Percentiles rank a stretch among this genome's conserved stretches.
These are phyloP conservation scores for Operophtera brumata DNA, from an alignment of 2,888 invertebrate species.

Conservation along the genomic window DNA sequence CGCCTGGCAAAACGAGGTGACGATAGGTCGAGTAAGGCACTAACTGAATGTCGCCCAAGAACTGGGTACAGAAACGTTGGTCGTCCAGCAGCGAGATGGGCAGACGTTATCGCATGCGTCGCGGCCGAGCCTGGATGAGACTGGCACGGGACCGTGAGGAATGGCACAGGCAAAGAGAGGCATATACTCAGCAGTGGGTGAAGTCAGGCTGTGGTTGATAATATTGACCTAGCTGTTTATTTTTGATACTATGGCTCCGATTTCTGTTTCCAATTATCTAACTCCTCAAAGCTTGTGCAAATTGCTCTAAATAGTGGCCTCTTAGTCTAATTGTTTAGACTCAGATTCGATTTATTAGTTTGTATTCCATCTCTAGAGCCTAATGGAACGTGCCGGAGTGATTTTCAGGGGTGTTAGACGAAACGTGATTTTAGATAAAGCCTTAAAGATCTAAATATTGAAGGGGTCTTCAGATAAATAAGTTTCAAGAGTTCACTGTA, in stretches of 20 bases:
- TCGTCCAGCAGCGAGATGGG: too few relatives aligned
- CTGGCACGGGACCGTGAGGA: too few relatives aligned
- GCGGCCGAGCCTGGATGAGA: too few relatives aligned
- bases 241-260: neutral
- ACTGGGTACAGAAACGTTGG: too few relatives aligned
- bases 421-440: constrained; percentile 2
- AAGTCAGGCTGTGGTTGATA: too few relatives aligned
- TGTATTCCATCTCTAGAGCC: constrained; percentile 1
- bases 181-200: too few relatives aligned
- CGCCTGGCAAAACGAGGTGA: too few relatives aligned
- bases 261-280: constrained; percentile 13
- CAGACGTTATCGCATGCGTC: too few relatives aligned
- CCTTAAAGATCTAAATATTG: neutral
- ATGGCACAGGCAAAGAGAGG: too few relatives aligned
- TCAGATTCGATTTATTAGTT: constrained; percentile 4
- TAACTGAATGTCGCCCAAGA: too few relatives aligned
- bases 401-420: constrained; percentile 2
- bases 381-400: constrained; percentile 5
- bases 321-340: constrained; percentile 17
- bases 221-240: neutral
- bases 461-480: neutral
- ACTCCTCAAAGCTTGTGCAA: constrained; percentile 14
- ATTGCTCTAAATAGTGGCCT: constrained; percentile 18
- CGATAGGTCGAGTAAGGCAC: too few relatives aligned
- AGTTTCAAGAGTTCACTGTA: too few relatives aligned